These are phyloP conservation scores for Drosophila tanythrix DNA, from an alignment of 2,888 invertebrate species.

Conservation along the genomic window DNA sequence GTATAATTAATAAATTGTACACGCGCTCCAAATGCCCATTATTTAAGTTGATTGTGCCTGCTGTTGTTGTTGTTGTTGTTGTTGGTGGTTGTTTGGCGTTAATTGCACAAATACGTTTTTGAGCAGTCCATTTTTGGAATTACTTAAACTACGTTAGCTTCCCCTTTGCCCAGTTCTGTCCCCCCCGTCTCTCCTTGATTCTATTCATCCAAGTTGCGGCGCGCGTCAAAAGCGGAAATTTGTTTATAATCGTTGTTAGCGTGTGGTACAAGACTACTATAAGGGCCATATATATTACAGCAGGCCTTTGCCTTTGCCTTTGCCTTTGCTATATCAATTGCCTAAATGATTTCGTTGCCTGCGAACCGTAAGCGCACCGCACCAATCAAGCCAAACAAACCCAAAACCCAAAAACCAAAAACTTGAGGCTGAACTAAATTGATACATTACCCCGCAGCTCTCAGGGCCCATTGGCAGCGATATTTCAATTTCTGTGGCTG, in stretches of 20 bases:
- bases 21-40: slow-evolving; percentile 64
- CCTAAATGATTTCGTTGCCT: slow-evolving; percentile 68
- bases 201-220: slow-evolving; percentile 28
- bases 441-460: slow-evolving; percentile 68
- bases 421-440: slow-evolving; percentile 62
- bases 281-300: slow-evolving; percentile 11
- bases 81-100: slow-evolving; percentile 55
- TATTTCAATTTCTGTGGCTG: slow-evolving; percentile 64
- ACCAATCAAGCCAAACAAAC: slow-evolving; percentile 61
- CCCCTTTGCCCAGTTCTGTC: slow-evolving; percentile 6
- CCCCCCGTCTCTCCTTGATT: neutral
- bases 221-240: slow-evolving; percentile 81
- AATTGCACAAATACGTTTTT: slow-evolving; percentile 78
- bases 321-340: slow-evolving; percentile 68
- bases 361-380: slow-evolving; percentile 34
- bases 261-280: slow-evolving; percentile 53
- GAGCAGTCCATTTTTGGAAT: slow-evolving; percentile 69
- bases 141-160: slow-evolving; percentile 52
- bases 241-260: slow-evolving; percentile 77
- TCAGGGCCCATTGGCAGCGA: slow-evolving; percentile 35
- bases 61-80: slow-evolving; percentile 7
- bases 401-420: slow-evolving; percentile 31
- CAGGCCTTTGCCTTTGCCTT: slow-evolving; percentile 30
- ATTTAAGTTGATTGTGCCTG: slow-evolving; percentile 41
- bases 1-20: slow-evolving; percentile 77